Evolutionary conservation across 2,113 vertebrate species (phyloP), one percentile per base, ranked within the genome.

Genomic region (Gobius niger): DNA sequence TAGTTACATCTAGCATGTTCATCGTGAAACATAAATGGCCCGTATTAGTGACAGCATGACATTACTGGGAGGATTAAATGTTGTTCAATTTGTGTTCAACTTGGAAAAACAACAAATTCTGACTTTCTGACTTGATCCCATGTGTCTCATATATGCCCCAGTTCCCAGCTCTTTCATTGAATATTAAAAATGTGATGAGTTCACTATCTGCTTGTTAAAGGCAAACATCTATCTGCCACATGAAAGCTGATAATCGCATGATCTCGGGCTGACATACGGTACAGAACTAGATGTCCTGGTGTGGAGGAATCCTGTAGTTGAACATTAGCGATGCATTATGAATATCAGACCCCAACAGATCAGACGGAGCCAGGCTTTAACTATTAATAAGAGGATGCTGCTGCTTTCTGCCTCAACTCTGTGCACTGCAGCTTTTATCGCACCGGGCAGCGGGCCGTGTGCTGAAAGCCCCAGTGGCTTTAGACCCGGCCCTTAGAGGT

Each of bases 321-420:
- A 52, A 82, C 65, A 68, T 82, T 46, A 76, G 57, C 47, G 47
- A 68, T 50, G 62, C 65, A 67, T 84, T 77, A 47, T 85, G 82
- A 76, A 85, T 77, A 77, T 75, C 73, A 70, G 68, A 83, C 80
- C 69, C 46, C 2, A 56, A 34, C 51, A 18, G 63, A 68, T 53
- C 47, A 54, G 79, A 70, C 64, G 24, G 65, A 44, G 72, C 77
- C 71, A 64, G 69, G 66, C 47, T 70, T 78, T 70, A 81, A 75
- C 79, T 90, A 88, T 90, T 87, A 85, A 90, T 90, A 89, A 77
- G 68, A 59, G 74, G 61, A 65, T 78, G 77, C 63, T 67, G 63
- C 57, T 67, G 59, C 70, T 69, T 53, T 75, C 72, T 84, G 85
- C 80, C 52, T 83, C 78, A 78, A 78, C 72, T 47, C 61, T 79